Evolutionary conservation across 2,113 vertebrate species (phyloP).

Genomic region (Osmerus mordax): DNA sequence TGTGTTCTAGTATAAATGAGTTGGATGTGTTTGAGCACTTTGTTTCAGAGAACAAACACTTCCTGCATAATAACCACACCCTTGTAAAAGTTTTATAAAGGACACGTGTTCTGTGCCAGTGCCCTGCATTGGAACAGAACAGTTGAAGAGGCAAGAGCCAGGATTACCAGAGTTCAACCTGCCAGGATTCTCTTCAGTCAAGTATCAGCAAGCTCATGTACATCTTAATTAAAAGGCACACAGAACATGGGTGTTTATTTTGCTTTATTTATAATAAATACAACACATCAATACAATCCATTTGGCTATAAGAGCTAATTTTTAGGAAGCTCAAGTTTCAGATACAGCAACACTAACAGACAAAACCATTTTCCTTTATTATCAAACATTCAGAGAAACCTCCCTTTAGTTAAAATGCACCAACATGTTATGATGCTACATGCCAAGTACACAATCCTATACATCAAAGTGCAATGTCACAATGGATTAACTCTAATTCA

Average conservation of each 20-base stretch:
- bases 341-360: conserved; percentile 68
- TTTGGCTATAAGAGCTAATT: conserved; percentile 68
- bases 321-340: conserved; percentile 55
- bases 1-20: too few relatives aligned
- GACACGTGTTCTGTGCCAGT: too few relatives aligned
- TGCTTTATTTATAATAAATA: conserved; percentile 73
- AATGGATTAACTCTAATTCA: conserved; percentile 84
- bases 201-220: too few relatives aligned
- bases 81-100: too few relatives aligned
- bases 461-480: conserved; percentile 85
- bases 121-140: too few relatives aligned
- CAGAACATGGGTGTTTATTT: conserved; percentile 27
- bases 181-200: too few relatives aligned
- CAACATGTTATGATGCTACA: conserved; percentile 76
- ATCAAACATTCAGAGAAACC: conserved; percentile 71
- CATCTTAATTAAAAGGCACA: not conserved
- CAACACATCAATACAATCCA: conserved; percentile 68
- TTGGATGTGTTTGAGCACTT: too few relatives aligned
- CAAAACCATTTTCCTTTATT: conserved; percentile 65
- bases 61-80: too few relatives aligned
- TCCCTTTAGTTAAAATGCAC: conserved; percentile 64
- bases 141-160: too few relatives aligned
- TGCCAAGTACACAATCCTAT: conserved; percentile 76
- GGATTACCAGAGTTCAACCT: too few relatives aligned
- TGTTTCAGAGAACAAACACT: too few relatives aligned